Evolutionary conservation across 1,140 invertebrate species (phyloP).

Genomic region (Trichoplusia ni): DNA sequence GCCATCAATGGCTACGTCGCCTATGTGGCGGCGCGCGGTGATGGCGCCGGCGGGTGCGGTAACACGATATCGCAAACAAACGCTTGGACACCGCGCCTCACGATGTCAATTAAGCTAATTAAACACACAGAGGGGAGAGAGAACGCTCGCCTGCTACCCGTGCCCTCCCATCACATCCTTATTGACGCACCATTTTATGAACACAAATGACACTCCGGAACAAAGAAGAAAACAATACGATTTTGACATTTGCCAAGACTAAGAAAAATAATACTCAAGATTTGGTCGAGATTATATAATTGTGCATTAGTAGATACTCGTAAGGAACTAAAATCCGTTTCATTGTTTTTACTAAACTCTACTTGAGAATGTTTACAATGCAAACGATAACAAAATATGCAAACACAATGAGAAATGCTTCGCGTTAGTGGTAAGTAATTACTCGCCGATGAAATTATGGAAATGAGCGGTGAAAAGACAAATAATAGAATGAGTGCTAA

Average conservation of each 20-base stretch:
- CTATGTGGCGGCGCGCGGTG: slow-evolving; percentile 40
- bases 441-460: slow-evolving; percentile 79
- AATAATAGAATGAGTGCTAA: slow-evolving; percentile 82
- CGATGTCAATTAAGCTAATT: slow-evolving; percentile 81
- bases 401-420: slow-evolving; percentile 69
- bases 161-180: slow-evolving; percentile 52
- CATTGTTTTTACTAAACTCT: slow-evolving; percentile 37
- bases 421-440: slow-evolving; percentile 75
- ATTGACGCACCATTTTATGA: slow-evolving; percentile 70
- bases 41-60: slow-evolving; percentile 47
- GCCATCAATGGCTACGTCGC: background rate
- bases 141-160: slow-evolving; percentile 47
- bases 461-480: slow-evolving; percentile 81
- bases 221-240: slow-evolving; percentile 50
- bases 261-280: no score
- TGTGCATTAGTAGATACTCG: no score
- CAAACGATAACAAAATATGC: slow-evolving; percentile 69
- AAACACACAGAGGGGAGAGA: slow-evolving; percentile 72
- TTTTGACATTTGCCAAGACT: no score
- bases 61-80: slow-evolving; percentile 79
- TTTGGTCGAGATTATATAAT: no score
- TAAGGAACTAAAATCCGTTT: slow-evolving; percentile 13
- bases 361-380: slow-evolving; percentile 54
- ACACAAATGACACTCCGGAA: slow-evolving; percentile 65
- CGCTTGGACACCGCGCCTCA: slow-evolving; percentile 77